Evolutionary conservation across 1,140 invertebrate species (phyloP).

Genomic region (Lanistes nyassanus): DNA sequence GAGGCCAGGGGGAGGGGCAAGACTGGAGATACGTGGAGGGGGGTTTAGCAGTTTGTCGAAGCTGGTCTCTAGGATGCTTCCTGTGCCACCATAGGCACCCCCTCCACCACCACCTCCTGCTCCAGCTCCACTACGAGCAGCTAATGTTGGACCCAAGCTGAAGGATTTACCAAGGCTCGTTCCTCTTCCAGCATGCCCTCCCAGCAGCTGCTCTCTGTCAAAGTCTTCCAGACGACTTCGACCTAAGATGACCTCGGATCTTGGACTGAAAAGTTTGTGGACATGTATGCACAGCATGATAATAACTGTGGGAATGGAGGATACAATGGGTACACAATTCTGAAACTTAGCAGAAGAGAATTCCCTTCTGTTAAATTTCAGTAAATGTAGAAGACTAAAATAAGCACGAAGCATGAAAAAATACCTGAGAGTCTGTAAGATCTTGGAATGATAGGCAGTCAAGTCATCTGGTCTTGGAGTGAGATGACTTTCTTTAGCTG

Average conservation of each 20-base stretch:
- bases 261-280: slow-evolving; percentile 19
- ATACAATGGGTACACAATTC: too few relatives aligned
- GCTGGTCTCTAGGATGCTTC: slow-evolving; percentile 39
- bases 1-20: slow-evolving; percentile 40
- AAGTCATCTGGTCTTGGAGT: neutral
- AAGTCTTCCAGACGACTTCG: slow-evolving; percentile 23
- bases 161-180: neutral
- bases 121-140: neutral
- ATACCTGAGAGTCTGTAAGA: neutral
- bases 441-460: slow-evolving; percentile 21
- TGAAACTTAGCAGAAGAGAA: too few relatives aligned
- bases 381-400: too few relatives aligned
- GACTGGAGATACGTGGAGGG: slow-evolving; percentile 3
- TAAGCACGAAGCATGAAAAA: too few relatives aligned
- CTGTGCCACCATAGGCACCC: neutral
- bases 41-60: slow-evolving; percentile 40
- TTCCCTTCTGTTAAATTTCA: too few relatives aligned
- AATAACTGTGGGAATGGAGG: too few relatives aligned
- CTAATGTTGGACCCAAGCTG: neutral
- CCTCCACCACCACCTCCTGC: neutral
- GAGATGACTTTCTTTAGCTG: too few relatives aligned
- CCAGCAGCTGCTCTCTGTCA: slow-evolving; percentile 4
- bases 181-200: neutral
- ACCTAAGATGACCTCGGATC: slow-evolving; percentile 26
- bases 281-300: neutral